Evolutionary conservation across 2,113 vertebrate genomes (phyloP).

Genomic region (Acrocephalus kingi): DNA sequence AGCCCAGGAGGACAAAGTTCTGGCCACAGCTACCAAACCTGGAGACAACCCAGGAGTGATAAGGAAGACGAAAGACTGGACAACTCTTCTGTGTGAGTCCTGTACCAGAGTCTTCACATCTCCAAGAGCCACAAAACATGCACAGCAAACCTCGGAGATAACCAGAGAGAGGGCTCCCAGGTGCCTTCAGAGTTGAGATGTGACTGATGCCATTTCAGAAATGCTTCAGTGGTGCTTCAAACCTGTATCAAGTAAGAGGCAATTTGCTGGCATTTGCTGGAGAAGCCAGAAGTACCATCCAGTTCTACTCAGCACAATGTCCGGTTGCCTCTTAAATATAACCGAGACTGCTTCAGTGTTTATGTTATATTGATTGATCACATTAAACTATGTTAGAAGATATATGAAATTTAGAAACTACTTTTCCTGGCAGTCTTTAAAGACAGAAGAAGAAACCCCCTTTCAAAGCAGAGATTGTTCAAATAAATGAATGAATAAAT

Average conservation of each 20-base stretch:
- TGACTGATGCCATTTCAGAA: not conserved
- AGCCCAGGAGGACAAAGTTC: not conserved
- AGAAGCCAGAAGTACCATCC: not conserved
- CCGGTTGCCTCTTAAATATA: not conserved
- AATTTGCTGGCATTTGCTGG: not conserved
- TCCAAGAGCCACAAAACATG: no score
- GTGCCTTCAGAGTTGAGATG: not conserved
- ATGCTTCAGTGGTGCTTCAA: not conserved
- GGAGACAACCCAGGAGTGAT: not conserved
- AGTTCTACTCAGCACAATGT: not conserved
- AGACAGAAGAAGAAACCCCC: not conserved
- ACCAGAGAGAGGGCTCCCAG: not conserved
- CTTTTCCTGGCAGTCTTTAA: not conserved
- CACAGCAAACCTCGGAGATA: not conserved
- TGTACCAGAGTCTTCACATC: not conserved
- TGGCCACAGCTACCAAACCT: not conserved
- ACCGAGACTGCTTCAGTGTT: not conserved
- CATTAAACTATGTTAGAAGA: rapidly evolving
- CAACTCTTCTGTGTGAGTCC: not conserved
- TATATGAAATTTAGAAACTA: not conserved
- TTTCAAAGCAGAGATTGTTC: not conserved
- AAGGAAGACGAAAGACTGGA: not conserved
- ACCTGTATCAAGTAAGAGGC: not conserved
- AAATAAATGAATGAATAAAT: not conserved
- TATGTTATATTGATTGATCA: not conserved